Evolutionary conservation across 2,888 invertebrate genomes (phyloP).

Genomic region (Acanthacorydalis orientalis): DNA sequence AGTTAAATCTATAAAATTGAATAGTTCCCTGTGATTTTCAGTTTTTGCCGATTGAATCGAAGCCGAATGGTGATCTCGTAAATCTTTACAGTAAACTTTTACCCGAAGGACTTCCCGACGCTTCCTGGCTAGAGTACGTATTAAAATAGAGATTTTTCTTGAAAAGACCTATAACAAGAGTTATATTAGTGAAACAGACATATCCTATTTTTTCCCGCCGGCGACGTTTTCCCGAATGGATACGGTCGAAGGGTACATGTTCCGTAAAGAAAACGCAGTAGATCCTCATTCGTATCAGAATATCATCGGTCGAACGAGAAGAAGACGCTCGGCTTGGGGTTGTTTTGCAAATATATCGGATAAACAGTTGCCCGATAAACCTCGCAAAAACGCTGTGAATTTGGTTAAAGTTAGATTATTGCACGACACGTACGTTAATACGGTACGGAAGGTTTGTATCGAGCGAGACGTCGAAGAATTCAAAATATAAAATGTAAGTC

Average conservation of each 20-base stretch:
- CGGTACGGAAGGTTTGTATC: conserved; percentile 14
- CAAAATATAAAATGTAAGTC: background rate
- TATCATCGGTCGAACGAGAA: conserved; percentile 32
- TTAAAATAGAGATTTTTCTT: background rate
- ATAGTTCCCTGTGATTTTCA: conserved; percentile 82
- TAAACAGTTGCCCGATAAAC: conserved; percentile 38
- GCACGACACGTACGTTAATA: conserved; percentile 12
- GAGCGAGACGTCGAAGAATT: background rate
- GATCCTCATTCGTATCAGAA: conserved; percentile 20
- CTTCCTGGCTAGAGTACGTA: conserved; percentile 38
- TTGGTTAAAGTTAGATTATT: conserved; percentile 29
- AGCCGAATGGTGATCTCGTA: conserved; percentile 27
- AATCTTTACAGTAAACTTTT: conserved; percentile 46
- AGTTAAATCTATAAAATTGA: conserved; percentile 15
- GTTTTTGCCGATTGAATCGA: conserved; percentile 56
- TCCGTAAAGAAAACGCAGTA: conserved; percentile 24
- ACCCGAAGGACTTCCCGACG: conserved; percentile 32
- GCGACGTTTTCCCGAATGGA: conserved; percentile 64
- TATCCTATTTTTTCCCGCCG: conserved; percentile 57
- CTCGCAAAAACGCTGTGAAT: conserved; percentile 38
- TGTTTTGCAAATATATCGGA: conserved; percentile 45
- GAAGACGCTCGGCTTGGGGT: conserved; percentile 37
- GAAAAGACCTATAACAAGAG: conserved; percentile 1
- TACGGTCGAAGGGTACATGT: conserved; percentile 29
- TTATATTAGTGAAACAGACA: conserved; percentile 14